These are phyloP conservation scores for Lophura nycthemera DNA, from an alignment of 2,113 vertebrate genomes.

Conservation along the genomic window DNA sequence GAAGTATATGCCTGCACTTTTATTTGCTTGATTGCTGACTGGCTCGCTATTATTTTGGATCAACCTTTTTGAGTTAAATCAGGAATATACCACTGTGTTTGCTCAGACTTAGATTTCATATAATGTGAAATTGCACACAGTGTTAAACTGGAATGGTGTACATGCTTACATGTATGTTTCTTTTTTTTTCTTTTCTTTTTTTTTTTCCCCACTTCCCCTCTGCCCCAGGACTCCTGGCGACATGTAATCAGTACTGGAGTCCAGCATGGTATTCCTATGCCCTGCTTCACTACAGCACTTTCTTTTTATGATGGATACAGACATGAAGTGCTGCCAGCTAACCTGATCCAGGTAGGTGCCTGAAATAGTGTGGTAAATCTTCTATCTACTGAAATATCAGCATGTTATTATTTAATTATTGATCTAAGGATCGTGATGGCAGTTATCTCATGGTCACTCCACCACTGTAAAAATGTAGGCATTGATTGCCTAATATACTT, in stretches of 20 bases:
- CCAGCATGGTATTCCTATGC: slow-evolving; percentile 94
- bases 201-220: fast-evolving
- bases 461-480: not conserved
- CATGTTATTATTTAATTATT: not conserved
- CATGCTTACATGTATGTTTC: not conserved
- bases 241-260: slow-evolving; percentile 87
- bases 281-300: slow-evolving; percentile 95
- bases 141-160: not conserved
- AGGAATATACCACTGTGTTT: not conserved
- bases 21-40: not conserved
- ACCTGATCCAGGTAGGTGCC: slow-evolving; percentile 90
- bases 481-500: not conserved
- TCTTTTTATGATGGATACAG: slow-evolving; percentile 98
- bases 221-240: slow-evolving; percentile 90
- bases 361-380: not conserved
- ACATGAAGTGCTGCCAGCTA: slow-evolving; percentile 89
- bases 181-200: fast-evolving
- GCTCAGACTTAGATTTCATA: not conserved
- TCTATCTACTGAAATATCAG: not conserved
- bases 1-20: not conserved
- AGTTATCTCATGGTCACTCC: not conserved
- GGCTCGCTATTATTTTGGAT: not conserved
- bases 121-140: fast-evolving
- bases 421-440: not conserved
- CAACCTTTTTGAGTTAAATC: not conserved